Base-by-base conservation (phyloP, 2,888 invertebrate species). In the Hyles lineata region DNA sequence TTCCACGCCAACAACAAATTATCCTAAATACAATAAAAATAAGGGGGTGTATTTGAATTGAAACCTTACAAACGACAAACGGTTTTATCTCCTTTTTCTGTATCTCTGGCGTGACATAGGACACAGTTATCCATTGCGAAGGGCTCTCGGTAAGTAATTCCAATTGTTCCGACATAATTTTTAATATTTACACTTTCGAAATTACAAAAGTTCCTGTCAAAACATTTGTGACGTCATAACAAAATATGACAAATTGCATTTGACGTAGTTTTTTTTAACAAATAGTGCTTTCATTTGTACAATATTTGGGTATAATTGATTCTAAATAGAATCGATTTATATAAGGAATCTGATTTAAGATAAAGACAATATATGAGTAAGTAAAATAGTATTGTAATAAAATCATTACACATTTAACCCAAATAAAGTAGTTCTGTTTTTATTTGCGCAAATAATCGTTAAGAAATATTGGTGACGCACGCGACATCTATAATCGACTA, bases 41-140 rank as follows among this genome's bases (percentile, higher is more conserved):
- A 29, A 21, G 32, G n/a, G 23, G 32, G 19, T 62, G 19, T 62
- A 7, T 35, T 29, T 19, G 23, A 70, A 71, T 15, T 19, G 21
- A 67, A 70, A 74, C 90, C 92, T 87, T 83, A 94, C 94, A 75
- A 75, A 90, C 84, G 76, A 93, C 92, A 81, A 91, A 94, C 0
- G 94, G 94, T 83, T 92, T 94, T 52, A 94, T 92, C 77, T 94
- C 94, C 73, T 94, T 94, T 75, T 85, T 92, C 75, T 92, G 92
- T 79, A 94, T 91, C 80, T 93, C 92, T 25, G 93, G 92, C 5
- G 93, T 89, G 9, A 94, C 82, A 70, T 84, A 87, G 0, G 82
- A 83, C 23, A 93, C 86, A 21, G 90, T 75, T 19, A 76, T 81
- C 94, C 94, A 94, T 83, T 92, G 93, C 0, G 87, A 83, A 7